phyloP scores from a whole-genome alignment of 2,113 vertebrate genomes.

The Bambusicola thoracicus region DNA sequence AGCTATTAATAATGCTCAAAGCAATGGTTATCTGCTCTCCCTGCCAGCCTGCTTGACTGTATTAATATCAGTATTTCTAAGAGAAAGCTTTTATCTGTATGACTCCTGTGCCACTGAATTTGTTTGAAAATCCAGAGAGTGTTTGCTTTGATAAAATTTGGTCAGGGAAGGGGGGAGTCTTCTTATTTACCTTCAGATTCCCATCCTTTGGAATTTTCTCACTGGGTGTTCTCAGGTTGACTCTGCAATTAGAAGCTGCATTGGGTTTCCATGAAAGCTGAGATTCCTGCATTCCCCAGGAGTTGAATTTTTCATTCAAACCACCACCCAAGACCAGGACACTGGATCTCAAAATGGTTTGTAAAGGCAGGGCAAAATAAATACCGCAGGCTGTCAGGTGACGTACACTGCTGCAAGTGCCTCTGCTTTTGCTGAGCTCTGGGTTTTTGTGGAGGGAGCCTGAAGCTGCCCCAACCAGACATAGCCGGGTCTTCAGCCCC shows the following conservation, averaged over 20 bases:
- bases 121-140: conserved; percentile 8
- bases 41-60: not conserved
- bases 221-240: conserved; percentile 8
- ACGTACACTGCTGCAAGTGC: fast-evolving
- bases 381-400: fast-evolving
- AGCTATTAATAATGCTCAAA: not conserved
- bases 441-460: not conserved
- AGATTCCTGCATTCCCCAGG: not conserved
- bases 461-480: not conserved
- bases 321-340: conserved; percentile 5
- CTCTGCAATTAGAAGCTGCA: conserved; percentile 24
- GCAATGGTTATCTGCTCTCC: not conserved
- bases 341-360: not conserved
- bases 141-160: not conserved
- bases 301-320: conserved; percentile 27
- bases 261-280: conserved; percentile 13
- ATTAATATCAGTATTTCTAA: not conserved
- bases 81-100: not conserved
- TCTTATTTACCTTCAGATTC: conserved; percentile 49
- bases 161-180: not conserved
- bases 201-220: conserved; percentile 6
- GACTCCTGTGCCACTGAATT: not conserved
- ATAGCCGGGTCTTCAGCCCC: not conserved
- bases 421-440: not conserved
- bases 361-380: not conserved